Evolutionary conservation across 2,888 invertebrate genomes (phyloP).

Genomic region (Chrysina gloriosa): DNA sequence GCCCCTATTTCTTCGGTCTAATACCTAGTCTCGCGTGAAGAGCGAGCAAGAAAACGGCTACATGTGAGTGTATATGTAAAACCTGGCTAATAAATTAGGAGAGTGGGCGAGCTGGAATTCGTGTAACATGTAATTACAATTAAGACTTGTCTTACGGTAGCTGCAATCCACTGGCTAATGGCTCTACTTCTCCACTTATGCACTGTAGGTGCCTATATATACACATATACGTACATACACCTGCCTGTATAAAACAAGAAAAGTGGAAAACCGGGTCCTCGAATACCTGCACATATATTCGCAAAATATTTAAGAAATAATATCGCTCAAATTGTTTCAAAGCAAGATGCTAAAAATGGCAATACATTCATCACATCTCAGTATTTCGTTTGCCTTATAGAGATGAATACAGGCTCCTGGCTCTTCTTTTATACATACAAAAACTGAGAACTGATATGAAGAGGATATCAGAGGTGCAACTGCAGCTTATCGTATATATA

Average conservation of each 20-base stretch:
- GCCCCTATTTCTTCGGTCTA: slow-evolving; percentile 52
- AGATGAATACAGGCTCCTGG: not conserved
- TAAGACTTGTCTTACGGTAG: slow-evolving; percentile 59
- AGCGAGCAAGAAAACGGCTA: slow-evolving; percentile 29
- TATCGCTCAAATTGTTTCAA: not conserved
- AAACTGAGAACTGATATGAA: not conserved
- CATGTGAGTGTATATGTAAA: slow-evolving; percentile 40
- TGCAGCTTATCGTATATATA: not conserved
- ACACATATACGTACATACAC: not conserved
- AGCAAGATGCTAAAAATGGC: not conserved
- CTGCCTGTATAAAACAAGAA: not conserved
- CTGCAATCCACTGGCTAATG: slow-evolving; percentile 46
- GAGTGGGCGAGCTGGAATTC: slow-evolving; percentile 59
- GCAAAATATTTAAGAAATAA: not conserved
- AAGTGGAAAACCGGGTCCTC: slow-evolving; percentile 6
- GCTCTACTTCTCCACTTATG: slow-evolving; percentile 34
- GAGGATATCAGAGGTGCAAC: not conserved
- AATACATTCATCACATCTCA: not conserved
- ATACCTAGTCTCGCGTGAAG: slow-evolving; percentile 48
- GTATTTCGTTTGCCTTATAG: not conserved
- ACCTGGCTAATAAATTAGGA: slow-evolving; percentile 58
- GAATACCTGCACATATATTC: not conserved
- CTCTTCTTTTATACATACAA: not conserved
- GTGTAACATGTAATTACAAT: slow-evolving; percentile 60
- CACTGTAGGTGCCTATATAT: slow-evolving; percentile 8